These are phyloP conservation scores for Carassius carassius DNA, from an alignment of 2,113 vertebrate genomes.

Conservation along the genomic window DNA sequence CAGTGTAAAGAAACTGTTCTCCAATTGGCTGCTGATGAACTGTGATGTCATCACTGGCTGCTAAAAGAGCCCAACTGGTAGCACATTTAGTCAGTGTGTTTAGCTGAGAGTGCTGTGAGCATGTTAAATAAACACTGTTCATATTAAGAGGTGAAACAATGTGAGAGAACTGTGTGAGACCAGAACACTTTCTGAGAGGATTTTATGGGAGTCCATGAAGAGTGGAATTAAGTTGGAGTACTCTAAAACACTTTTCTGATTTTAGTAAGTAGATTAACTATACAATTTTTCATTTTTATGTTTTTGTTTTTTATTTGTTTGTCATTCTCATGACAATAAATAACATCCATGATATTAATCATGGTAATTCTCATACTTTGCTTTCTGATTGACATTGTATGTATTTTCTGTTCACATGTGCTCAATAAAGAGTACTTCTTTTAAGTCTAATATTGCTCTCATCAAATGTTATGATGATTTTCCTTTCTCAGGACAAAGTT, in stretches of 20 bases:
- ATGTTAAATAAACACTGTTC: neutral
- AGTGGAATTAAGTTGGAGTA: conserved; percentile 56
- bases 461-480: neutral
- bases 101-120: conserved; percentile 27
- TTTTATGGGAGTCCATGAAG: conserved; percentile 33
- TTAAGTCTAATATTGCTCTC: neutral
- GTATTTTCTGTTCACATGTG: neutral
- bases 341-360: neutral
- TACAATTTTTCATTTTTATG: no score
- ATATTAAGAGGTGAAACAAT: conserved; percentile 25
- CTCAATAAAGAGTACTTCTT: neutral
- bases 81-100: conserved; percentile 58
- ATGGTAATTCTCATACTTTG: neutral
- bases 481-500: conserved; percentile 36
- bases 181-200: conserved; percentile 55
- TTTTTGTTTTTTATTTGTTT: no score
- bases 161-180: conserved; percentile 55
- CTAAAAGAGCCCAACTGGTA: conserved; percentile 59
- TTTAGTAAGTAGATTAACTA: conserved; percentile 37
- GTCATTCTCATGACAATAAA: neutral
- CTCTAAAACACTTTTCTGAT: conserved; percentile 19
- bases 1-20: conserved; percentile 1
- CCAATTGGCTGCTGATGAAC: conserved; percentile 56
- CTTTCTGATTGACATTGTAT: neutral
- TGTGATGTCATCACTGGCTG: conserved; percentile 61